Evolutionary conservation across 2,797 vertebrate species (phyloP).

Genomic region (Loriculus beryllinus): DNA sequence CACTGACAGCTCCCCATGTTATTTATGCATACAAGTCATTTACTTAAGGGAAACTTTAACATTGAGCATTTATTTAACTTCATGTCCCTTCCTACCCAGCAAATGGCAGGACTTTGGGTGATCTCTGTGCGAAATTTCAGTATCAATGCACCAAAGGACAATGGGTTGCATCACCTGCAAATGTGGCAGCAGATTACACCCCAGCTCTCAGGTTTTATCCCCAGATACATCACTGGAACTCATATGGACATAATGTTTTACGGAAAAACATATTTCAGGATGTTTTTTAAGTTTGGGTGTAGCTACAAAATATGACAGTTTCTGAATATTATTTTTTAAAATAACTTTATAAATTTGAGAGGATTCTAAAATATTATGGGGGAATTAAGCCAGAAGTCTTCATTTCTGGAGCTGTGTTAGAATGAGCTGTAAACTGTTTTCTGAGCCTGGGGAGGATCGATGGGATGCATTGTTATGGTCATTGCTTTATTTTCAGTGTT

Average conservation of each 20-base stretch:
- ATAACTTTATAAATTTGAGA: not conserved
- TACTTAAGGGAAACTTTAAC: not conserved
- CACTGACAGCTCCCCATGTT: not conserved
- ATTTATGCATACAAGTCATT: not conserved
- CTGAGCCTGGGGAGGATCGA: not conserved
- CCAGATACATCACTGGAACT: not conserved
- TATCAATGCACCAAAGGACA: not conserved
- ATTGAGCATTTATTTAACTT: not conserved
- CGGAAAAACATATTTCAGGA: not conserved
- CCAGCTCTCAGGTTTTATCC: not conserved
- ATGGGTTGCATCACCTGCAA: not conserved
- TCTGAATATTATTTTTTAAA: not conserved
- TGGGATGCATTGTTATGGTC: accelerated
- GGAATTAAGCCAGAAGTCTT: not conserved
- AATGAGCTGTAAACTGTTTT: not conserved
- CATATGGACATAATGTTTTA: not conserved
- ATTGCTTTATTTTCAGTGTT: not conserved
- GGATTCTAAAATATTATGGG: not conserved
- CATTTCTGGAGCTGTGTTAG: not conserved
- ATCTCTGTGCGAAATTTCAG: not conserved
- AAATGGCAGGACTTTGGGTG: not conserved
- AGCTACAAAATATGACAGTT: not conserved
- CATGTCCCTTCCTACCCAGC: not conserved
- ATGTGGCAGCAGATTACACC: accelerated
- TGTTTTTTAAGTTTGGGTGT: not conserved